Base-by-base conservation (phyloP, 2,113 vertebrate genomes). In the Connochaetes taurinus region DNA sequence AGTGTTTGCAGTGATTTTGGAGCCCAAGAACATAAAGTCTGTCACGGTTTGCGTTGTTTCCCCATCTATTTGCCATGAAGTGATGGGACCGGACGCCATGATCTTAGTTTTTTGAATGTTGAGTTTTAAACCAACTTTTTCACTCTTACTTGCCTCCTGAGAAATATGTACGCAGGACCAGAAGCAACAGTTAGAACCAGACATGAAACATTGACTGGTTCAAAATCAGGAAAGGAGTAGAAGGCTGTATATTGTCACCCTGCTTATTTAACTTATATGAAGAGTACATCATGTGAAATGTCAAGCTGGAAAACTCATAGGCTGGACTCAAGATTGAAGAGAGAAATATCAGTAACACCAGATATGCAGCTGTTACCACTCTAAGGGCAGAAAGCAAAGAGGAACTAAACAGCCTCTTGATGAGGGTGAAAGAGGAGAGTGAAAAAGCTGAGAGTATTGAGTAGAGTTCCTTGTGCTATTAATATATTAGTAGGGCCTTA, bases 61-160 rank as follows among this genome's bases (percentile, higher is more conserved):
- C 9, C 19, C 19, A 36, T 36, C n/a, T 71, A 3, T 71, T 36
- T 71, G 19, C 67, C 19, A 71, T 36, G 19, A 71, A 23, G n/a
- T 71, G 4, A 71, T 71, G 67, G n/a, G 17, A 23, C n/a, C 0
- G 0, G 67, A 71, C 1, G 4, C 19, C 67, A 71, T 71, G 9
- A 36, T 71, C 19, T 71, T 71, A 71, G n/a, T 36, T 36, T 71
- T 71, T 23, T 71, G 10, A 40, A 40, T 71, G 67, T 23, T 71
- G 19, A 12, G 10, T 71, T 71, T 71, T 71, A 71, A 71, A 23
- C 19, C 67, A 71, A 40, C 17, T 36, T 71, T 71, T 71, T 71
- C n/a, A 71, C 19, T 71, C n/a, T 71, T 71, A 40, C 17, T n/a
- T 71, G 67, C n/a, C 19, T 71, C n/a, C n/a, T 71, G 67, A 71